Evolutionary conservation across 2,888 invertebrate species (phyloP).

Genomic region (Parnassius orleans): DNA sequence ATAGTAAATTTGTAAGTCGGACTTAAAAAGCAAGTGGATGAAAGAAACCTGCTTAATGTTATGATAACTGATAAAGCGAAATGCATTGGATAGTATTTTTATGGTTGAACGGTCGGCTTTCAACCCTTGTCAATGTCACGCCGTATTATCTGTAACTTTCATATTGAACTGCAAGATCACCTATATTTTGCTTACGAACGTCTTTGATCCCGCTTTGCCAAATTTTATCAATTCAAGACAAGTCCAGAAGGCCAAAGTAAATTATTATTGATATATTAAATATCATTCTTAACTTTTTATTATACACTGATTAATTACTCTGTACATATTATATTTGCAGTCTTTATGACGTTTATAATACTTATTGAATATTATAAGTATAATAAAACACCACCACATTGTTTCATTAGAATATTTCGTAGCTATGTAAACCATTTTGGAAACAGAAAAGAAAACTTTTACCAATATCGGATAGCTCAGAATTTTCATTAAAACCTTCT

Average conservation of each 20-base stretch:
- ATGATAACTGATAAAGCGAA: constrained; percentile 62
- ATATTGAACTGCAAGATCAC: constrained; percentile 61
- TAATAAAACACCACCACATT: neutral
- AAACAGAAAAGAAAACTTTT: constrained; percentile 49
- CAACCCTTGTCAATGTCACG: constrained; percentile 73
- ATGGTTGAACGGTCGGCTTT: constrained; percentile 57
- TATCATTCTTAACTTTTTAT: too few species aligned
- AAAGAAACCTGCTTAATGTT: constrained; percentile 43
- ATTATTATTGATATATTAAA: too few species aligned
- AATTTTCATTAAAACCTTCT: constrained; percentile 75
- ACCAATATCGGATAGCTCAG: constrained; percentile 56
- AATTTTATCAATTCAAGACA: constrained; percentile 19
- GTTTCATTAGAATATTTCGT: constrained; percentile 19
- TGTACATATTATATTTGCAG: too few species aligned
- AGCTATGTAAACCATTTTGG: constrained; percentile 25
- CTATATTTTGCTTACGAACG: constrained; percentile 35
- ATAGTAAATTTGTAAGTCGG: too few species aligned
- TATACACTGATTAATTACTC: too few species aligned
- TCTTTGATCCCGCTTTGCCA: constrained; percentile 33
- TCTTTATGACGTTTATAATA: too few species aligned
- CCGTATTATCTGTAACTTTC: constrained; percentile 64
- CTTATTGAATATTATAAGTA: neutral
- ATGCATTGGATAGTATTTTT: constrained; percentile 58
- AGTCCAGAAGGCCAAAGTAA: neutral
- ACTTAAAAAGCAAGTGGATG: constrained; percentile 22